Evolutionary conservation across 2,113 vertebrate genomes (phyloP).

Genomic region (Anthoscopus minutus): DNA sequence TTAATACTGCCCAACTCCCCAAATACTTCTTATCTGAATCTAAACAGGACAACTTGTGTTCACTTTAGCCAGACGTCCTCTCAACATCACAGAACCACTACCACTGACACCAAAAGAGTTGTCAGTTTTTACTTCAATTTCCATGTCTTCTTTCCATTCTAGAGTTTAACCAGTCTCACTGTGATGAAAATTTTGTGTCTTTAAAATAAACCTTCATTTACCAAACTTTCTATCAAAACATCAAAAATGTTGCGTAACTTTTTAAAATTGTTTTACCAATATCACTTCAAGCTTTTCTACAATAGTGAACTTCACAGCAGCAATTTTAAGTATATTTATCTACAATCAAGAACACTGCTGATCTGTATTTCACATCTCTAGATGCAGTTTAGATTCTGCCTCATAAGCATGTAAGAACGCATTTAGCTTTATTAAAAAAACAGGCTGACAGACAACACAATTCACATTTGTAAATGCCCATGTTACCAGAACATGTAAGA

Average conservation of each 20-base stretch:
- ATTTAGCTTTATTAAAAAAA: background rate
- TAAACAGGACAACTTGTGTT: background rate
- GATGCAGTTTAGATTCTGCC: background rate
- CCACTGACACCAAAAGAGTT: background rate
- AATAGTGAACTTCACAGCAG: background rate
- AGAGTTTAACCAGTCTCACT: background rate
- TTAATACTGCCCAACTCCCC: background rate
- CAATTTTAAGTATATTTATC: background rate
- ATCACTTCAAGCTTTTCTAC: background rate
- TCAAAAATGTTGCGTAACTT: background rate
- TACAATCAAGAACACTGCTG: background rate
- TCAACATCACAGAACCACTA: background rate
- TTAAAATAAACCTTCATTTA: background rate
- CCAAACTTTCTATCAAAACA: background rate
- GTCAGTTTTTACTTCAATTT: background rate
- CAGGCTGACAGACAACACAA: background rate
- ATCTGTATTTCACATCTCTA: background rate
- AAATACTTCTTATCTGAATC: background rate
- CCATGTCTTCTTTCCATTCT: background rate
- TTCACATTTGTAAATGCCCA: fast-evolving
- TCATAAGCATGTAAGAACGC: fast-evolving
- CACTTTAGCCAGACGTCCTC: background rate
- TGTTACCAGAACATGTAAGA: background rate
- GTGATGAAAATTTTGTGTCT: background rate
- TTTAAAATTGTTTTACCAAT: background rate